Percentiles rank a stretch among this genome's conserved stretches.
Evolutionary conservation across 2,888 invertebrate species (phyloP).

Genomic region (Erpobdella octoculata): DNA sequence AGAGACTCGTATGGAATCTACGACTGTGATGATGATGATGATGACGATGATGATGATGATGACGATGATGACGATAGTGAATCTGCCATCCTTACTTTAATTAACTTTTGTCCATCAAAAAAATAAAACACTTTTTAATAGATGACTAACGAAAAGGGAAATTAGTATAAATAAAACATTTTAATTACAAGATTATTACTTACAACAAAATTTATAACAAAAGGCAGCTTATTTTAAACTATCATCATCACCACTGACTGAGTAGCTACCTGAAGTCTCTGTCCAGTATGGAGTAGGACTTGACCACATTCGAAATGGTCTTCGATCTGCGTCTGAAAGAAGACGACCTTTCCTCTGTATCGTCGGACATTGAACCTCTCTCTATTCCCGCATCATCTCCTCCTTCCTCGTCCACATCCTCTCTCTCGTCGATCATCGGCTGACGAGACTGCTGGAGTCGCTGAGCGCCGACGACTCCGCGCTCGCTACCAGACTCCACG

Average conservation of each 20-base stretch:
- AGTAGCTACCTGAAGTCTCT: slow-evolving; percentile 22
- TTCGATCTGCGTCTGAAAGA: not conserved
- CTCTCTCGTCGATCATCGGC: slow-evolving; percentile 1
- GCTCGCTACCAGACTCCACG: not conserved
- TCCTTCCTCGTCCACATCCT: not conserved
- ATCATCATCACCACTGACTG: not conserved
- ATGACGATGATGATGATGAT: slow-evolving; percentile 1
- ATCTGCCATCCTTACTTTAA: not conserved
- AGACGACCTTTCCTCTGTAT: not conserved
- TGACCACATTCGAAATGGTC: slow-evolving; percentile 1
- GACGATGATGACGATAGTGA: not conserved
- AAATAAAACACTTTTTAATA: too few relatives aligned
- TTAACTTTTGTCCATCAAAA: too few relatives aligned
- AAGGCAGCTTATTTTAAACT: not conserved
- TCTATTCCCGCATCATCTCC: not conserved
- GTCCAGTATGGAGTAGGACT: slow-evolving; percentile 24
- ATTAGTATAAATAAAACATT: too few relatives aligned
- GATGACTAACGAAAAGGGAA: too few relatives aligned
- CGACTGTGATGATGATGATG: not conserved
- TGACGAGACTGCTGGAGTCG: not conserved
- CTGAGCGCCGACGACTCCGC: not conserved
- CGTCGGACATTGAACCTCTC: not conserved
- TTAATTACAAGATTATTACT: not conserved
- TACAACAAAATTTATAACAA: not conserved
- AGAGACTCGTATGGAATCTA: too few relatives aligned